A percentile compares a stretch with the other conserved stretches of the same genome.
phyloP scores from a whole-genome alignment of 2,113 vertebrate genomes.

The Megaceryle torquata region DNA sequence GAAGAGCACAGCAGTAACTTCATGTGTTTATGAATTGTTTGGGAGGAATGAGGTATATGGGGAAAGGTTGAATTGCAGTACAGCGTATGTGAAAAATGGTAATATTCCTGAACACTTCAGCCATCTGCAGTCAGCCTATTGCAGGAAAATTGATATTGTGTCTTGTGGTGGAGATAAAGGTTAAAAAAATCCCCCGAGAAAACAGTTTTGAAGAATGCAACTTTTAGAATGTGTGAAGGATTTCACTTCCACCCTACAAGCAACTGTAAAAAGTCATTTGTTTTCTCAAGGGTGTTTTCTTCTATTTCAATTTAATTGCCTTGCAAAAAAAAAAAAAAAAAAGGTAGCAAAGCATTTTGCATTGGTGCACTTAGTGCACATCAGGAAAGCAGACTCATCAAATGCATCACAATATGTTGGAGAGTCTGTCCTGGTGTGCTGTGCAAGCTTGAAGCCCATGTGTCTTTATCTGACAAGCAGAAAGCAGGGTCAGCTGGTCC shows the following conservation, averaged over 20 bases:
- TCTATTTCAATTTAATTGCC: neutral
- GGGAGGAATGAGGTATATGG: neutral
- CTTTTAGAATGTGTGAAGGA: neutral
- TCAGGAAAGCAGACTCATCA: neutral
- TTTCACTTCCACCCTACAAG: neutral
- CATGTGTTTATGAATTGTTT: neutral
- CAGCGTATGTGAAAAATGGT: neutral
- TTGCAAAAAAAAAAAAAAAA: neutral
- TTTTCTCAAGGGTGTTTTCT: neutral
- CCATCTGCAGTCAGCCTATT: neutral
- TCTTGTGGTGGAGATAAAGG: neutral
- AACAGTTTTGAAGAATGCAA: neutral
- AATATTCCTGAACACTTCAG: neutral
- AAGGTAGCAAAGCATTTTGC: neutral
- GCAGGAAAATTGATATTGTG: neutral
- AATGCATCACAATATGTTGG: neutral
- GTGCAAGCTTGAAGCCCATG: neutral
- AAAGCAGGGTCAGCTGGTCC: neutral
- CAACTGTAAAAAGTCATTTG: neutral
- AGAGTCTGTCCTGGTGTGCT: neutral
- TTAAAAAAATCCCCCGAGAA: neutral
- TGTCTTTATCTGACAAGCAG: neutral
- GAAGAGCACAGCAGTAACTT: neutral
- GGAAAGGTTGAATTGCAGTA: neutral
- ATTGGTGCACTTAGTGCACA: accelerated